These are phyloP conservation scores for Empidonax alnorum DNA, from an alignment of 2,113 vertebrate species.

Conservation along the genomic window DNA sequence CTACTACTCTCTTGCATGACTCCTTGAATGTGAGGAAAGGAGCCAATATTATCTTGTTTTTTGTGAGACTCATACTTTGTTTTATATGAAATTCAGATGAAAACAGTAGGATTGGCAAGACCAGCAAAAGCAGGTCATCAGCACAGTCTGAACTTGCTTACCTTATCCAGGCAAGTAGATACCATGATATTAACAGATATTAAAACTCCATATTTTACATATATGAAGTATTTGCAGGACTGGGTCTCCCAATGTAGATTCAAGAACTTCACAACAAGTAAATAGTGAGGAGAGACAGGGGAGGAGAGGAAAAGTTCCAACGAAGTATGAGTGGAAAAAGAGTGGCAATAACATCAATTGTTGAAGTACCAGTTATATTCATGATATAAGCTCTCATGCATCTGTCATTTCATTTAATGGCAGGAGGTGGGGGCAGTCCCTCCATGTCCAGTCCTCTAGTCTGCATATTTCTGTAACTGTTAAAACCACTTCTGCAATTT, in stretches of 20 bases:
- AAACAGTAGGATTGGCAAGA: neutral
- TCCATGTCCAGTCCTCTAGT: conserved; percentile 31
- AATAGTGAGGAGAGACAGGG: neutral
- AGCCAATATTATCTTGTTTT: neutral
- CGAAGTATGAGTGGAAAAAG: neutral
- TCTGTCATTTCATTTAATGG: conserved; percentile 39
- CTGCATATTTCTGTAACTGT: conserved; percentile 69
- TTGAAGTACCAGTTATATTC: neutral
- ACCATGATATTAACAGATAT: neutral
- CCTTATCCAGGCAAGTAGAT: neutral
- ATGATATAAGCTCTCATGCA: neutral
- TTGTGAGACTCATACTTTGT: neutral
- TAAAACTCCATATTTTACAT: neutral
- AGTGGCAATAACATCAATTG: neutral
- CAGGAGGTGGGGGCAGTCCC: neutral
- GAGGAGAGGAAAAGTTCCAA: neutral
- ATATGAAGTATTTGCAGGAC: neutral
- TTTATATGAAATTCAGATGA: neutral
- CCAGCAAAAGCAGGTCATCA: neutral
- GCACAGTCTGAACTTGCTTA: neutral
- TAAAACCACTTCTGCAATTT: conserved; percentile 62
- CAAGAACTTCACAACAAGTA: neutral
- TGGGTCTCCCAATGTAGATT: neutral
- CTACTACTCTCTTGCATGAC: neutral
- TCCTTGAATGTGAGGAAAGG: neutral